These are phyloP conservation scores for Drosophila watanabei DNA, from an alignment of 1,140 invertebrate species.

Conservation along the genomic window DNA sequence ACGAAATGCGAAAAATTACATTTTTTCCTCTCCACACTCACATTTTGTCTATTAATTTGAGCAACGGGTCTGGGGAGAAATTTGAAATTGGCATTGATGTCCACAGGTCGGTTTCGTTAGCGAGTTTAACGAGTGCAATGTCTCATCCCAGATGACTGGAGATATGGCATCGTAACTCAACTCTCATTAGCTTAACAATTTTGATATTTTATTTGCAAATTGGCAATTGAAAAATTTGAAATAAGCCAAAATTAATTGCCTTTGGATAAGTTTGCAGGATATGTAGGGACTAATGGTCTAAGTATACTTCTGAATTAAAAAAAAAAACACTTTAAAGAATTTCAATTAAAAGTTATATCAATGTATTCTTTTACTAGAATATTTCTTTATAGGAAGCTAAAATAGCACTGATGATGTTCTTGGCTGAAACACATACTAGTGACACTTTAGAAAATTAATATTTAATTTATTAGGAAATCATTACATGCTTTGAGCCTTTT, in stretches of 20 bases:
- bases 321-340: background rate
- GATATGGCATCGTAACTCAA: background rate
- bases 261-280: no score
- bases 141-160: background rate
- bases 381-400: no score
- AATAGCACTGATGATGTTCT: background rate
- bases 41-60: conserved; percentile 42
- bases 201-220: background rate
- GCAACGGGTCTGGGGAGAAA: conserved; percentile 35
- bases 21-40: conserved; percentile 15
- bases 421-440: background rate
- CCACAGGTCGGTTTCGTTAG: conserved; percentile 36
- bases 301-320: background rate
- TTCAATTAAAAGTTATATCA: background rate
- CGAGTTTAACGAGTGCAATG: conserved; percentile 38
- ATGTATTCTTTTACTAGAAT: background rate
- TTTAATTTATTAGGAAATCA: background rate
- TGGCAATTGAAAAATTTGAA: no score
- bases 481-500: background rate
- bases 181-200: background rate
- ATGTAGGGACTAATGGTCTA: no score
- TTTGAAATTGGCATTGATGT: conserved; percentile 41
- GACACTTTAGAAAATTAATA: background rate
- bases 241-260: no score
- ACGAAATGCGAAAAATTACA: conserved; percentile 20